Evolutionary conservation across 2,113 vertebrate species (phyloP).

Genomic region (Solea solea): DNA sequence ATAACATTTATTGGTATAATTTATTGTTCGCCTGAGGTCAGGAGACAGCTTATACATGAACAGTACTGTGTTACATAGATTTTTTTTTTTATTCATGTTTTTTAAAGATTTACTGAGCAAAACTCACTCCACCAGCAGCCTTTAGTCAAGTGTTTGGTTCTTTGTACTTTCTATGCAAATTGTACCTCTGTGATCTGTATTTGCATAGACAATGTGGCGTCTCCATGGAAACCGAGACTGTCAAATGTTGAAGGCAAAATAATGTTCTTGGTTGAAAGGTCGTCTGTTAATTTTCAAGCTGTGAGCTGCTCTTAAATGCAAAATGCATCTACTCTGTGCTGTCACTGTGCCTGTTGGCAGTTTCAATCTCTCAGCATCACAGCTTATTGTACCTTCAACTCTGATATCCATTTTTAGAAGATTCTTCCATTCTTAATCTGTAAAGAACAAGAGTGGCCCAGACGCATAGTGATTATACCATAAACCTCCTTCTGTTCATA

Average conservation of each 20-base stretch:
- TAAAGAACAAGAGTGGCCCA: not conserved
- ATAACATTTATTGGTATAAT: too few species aligned
- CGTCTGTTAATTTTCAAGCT: slow-evolving; percentile 30
- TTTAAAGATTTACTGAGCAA: too few species aligned
- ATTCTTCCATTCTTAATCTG: not conserved
- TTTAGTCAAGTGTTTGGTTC: slow-evolving; percentile 3
- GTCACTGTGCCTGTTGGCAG: not conserved
- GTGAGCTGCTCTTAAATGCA: slow-evolving; percentile 17
- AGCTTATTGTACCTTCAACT: not conserved
- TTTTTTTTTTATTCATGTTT: too few species aligned
- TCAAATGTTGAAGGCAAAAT: slow-evolving; percentile 52
- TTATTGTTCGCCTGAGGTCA: not conserved
- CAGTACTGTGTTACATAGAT: too few species aligned
- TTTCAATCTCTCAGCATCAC: slow-evolving; percentile 1
- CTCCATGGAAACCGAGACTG: slow-evolving; percentile 72
- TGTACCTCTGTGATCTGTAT: slow-evolving; percentile 31
- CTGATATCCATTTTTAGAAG: not conserved
- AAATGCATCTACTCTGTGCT: not conserved
- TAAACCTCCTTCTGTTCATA: not conserved
- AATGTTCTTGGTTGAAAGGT: slow-evolving; percentile 36
- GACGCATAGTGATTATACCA: not conserved
- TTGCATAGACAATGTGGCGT: slow-evolving; percentile 45
- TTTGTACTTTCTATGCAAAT: slow-evolving; percentile 26
- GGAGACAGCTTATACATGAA: not conserved
- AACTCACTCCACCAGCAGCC: slow-evolving; percentile 1